Evolutionary conservation across 92 coral and sea anemone genomes (phyloP).

Genomic region (Siderastrea radians): DNA sequence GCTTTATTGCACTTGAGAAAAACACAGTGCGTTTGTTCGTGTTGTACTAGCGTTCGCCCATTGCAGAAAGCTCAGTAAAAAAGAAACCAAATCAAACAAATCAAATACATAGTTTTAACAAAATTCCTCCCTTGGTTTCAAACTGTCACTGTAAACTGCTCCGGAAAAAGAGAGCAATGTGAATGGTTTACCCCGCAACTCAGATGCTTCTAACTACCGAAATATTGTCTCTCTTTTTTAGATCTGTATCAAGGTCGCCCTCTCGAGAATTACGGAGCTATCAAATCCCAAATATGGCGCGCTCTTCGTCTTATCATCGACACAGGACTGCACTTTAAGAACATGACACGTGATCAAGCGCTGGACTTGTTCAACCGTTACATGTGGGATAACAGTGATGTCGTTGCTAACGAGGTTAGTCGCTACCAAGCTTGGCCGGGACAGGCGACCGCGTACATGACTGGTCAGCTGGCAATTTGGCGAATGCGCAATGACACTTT

Average conservation of each 20-base stretch:
- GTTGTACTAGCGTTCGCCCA: no score
- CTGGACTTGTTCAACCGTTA: slow-evolving; percentile 44
- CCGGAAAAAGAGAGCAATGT: no score
- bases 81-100: no score
- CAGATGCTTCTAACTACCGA: neutral
- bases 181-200: neutral
- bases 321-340: slow-evolving; percentile 61
- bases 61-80: no score
- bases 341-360: slow-evolving; percentile 67
- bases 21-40: no score
- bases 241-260: slow-evolving; percentile 57
- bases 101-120: no score
- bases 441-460: slow-evolving; percentile 76
- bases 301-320: slow-evolving; percentile 71
- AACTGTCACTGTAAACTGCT: no score
- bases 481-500: slow-evolving; percentile 62
- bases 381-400: slow-evolving; percentile 70
- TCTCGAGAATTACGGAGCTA: slow-evolving; percentile 69
- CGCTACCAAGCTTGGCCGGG: slow-evolving; percentile 77
- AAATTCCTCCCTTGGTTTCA: no score
- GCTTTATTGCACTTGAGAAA: no score
- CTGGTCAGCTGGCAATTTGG: slow-evolving; percentile 73
- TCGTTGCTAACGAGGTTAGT: slow-evolving; percentile 58
- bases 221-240: neutral
- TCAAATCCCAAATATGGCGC: slow-evolving; percentile 78